Conservation (phyloP, 2,797 vertebrate species). For the Chelon auratus region DNA sequence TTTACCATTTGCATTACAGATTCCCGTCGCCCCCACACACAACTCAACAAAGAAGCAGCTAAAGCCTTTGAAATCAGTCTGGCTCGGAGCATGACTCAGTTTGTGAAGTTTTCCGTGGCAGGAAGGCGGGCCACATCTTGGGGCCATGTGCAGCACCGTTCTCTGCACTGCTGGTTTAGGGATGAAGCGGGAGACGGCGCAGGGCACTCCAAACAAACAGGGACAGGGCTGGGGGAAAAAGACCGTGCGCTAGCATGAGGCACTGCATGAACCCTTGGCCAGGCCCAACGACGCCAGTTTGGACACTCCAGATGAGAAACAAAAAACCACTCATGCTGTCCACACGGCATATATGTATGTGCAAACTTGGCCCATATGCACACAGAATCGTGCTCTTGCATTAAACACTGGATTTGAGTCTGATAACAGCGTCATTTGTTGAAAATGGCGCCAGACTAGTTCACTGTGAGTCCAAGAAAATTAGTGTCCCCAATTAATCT, state of each 20-base stretch:
- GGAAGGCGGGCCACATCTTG: constrained; percentile 76
- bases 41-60: constrained; percentile 56
- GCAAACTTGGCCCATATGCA: constrained; percentile 10
- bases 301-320: constrained; percentile 39
- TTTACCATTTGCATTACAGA: constrained; percentile 63
- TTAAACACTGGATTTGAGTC: constrained; percentile 28
- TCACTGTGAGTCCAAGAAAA: constrained; percentile 67
- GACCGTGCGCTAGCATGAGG: constrained; percentile 53
- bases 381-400: constrained; percentile 7
- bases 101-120: constrained; percentile 55
- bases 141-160: constrained; percentile 72
- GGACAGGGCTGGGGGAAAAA: constrained; percentile 26
- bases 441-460: constrained; percentile 55
- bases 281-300: constrained; percentile 47
- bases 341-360: constrained; percentile 22
- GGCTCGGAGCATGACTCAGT: constrained; percentile 55
- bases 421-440: constrained; percentile 50
- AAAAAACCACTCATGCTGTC: constrained; percentile 3
- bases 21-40: neutral
- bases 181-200: constrained; percentile 41
- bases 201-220: constrained; percentile 66
- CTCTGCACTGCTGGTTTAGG: constrained; percentile 43
- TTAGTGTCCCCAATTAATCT: constrained; percentile 63
- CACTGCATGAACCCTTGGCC: constrained; percentile 53
- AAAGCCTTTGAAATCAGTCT: constrained; percentile 67